phyloP scores from a whole-genome alignment of 2,113 vertebrate genomes.

The Saimiri boliviensis region DNA sequence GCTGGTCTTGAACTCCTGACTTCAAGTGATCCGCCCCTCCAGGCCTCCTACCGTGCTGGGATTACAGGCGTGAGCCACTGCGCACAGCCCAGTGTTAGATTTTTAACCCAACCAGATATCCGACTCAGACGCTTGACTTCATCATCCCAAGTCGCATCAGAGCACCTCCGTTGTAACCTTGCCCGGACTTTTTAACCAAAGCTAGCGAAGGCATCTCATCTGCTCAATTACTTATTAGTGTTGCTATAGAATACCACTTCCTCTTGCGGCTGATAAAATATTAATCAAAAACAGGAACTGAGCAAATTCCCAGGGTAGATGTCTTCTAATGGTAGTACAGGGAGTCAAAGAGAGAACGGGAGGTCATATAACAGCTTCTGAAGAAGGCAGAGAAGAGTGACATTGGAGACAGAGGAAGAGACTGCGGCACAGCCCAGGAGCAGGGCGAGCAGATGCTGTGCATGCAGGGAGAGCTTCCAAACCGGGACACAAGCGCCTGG shows the following conservation, averaged over 20 bases:
- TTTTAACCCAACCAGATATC: conserved; percentile 37
- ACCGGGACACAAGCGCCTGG: not conserved
- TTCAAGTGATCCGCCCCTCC: too few relatives aligned
- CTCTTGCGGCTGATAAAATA: conserved; percentile 95
- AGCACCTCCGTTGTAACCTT: conserved; percentile 71
- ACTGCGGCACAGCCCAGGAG: conserved; percentile 46
- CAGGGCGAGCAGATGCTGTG: conserved; percentile 45
- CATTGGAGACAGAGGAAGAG: conserved; percentile 79
- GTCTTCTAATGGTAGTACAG: conserved; percentile 93
- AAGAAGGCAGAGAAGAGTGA: conserved; percentile 85
- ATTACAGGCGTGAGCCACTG: too few relatives aligned
- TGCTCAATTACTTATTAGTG: conserved; percentile 94
- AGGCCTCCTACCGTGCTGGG: too few relatives aligned
- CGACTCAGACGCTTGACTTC: not conserved
- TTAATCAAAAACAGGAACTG: conserved; percentile 97
- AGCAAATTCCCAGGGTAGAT: conserved; percentile 91
- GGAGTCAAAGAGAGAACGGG: conserved; percentile 89
- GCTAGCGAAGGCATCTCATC: conserved; percentile 82
- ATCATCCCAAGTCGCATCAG: conserved; percentile 46
- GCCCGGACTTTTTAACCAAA: conserved; percentile 74
- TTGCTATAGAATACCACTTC: conserved; percentile 95
- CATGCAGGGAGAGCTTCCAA: not conserved
- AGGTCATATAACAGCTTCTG: conserved; percentile 90
- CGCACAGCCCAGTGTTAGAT: not conserved
- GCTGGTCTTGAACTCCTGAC: too few relatives aligned